Evolutionary conservation across 2,797 vertebrate genomes (phyloP), one percentile per base, ranked within the genome.

Genomic region (Sphaeramia orbicularis): DNA sequence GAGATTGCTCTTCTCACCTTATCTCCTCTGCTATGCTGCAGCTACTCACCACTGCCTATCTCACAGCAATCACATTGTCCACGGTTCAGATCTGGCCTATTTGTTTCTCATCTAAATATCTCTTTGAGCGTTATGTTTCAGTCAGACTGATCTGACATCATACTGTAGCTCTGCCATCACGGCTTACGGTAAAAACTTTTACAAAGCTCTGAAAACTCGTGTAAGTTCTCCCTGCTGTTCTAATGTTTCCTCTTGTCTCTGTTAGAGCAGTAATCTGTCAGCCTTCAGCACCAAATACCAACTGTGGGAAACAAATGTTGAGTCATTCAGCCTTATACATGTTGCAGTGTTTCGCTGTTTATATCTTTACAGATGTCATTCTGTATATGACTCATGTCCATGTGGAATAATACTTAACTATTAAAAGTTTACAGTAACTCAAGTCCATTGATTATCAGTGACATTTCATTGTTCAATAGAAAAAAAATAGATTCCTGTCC

Each of bases 61-160:
- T 71, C 50, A 27, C 65, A 63, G 65, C 69, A 65, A 78, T 81
- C 78, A 37, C 72, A 53, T 66, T 62, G 78, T 74, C 68, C 74
- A 44, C 32, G 12, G 14, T 82, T 69, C 71, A 54, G 51, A 74
- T 76, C 36, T 35, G 62, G 32, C 60, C 73, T 16, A 15, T 62
- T 76, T 68, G 63, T 74, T 60, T 67, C 54, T 60, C 75, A 65
- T 82, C 59, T 70, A 58, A 81, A 79, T 79, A 66, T 16, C 43
- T 50, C n/a, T n/a, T n/a, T n/a, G n/a, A n/a, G n/a, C n/a, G n/a
- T 16, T 65, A 67, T 44, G 47, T 56, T 66, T 5, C 47, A 1
- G 16, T 18, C 38, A 15, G 50, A 30, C 18, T 6, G 35, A 58
- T 40, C 10, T 37, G 71, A 71, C 65, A 48, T 19, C n/a, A n/a